Evolutionary conservation across 1,140 invertebrate genomes (phyloP).

Genomic region (Ephestia elutella): DNA sequence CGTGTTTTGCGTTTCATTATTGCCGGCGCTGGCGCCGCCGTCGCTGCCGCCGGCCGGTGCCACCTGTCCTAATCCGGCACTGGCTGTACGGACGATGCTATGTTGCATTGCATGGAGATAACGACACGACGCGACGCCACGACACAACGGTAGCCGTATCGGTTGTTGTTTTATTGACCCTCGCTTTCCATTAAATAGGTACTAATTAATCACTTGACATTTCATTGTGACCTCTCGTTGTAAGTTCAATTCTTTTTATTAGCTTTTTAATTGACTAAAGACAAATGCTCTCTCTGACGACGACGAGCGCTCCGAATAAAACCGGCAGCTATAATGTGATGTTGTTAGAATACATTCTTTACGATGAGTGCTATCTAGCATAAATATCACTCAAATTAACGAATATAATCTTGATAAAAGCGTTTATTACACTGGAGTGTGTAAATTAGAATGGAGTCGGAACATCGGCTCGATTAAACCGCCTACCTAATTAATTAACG

Average conservation of each 20-base stretch:
- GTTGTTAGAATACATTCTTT: too few relatives aligned
- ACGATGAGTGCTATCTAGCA: background rate
- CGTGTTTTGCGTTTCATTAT: too few relatives aligned
- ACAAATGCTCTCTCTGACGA: too few relatives aligned
- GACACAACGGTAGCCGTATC: background rate
- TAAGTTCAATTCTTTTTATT: too few relatives aligned
- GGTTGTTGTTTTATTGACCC: constrained; percentile 5
- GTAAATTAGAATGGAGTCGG: constrained; percentile 42
- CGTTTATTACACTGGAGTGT: constrained; percentile 40
- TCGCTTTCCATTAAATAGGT: background rate
- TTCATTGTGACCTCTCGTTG: constrained; percentile 12
- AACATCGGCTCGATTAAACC: constrained; percentile 42
- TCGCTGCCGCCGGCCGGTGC: too few relatives aligned
- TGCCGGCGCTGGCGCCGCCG: too few relatives aligned
- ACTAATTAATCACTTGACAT: constrained; percentile 37
- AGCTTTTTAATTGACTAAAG: too few relatives aligned
- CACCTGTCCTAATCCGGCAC: too few relatives aligned
- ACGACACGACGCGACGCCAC: constrained; percentile 24
- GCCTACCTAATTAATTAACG: constrained; percentile 48
- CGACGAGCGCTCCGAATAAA: too few relatives aligned
- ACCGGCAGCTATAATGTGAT: too few relatives aligned
- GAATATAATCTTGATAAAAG: constrained; percentile 28
- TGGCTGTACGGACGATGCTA: too few relatives aligned
- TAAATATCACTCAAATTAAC: constrained; percentile 22
- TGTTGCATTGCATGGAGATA: too few relatives aligned